phyloP scores from a whole-genome alignment of 2,797 vertebrate genomes.

The Aplochiton taeniatus region DNA sequence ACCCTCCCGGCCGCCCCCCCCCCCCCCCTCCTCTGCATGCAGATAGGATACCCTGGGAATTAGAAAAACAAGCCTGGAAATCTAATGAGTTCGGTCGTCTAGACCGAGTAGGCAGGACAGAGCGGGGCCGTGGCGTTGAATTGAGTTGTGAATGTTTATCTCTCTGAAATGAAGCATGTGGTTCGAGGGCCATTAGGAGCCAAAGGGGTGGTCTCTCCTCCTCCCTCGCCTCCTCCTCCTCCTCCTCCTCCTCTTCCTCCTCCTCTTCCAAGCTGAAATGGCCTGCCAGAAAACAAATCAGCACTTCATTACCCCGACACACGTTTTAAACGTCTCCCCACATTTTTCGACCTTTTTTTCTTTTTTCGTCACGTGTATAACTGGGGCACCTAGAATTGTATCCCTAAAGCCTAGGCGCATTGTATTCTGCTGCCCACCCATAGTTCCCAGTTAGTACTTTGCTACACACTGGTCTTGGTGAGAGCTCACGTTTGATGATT shows the following conservation, averaged over 20 bases:
- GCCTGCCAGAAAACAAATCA: conserved; percentile 39
- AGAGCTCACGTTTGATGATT: too few relatives aligned
- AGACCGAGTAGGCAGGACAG: conserved; percentile 50
- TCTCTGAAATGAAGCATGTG: conserved; percentile 65
- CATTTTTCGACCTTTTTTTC: conserved; percentile 1
- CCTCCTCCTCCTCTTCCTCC: not conserved
- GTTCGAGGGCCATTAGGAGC: conserved; percentile 54
- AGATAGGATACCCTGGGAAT: conserved; percentile 54
- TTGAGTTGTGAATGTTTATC: conserved; percentile 75
- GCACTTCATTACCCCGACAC: conserved; percentile 24
- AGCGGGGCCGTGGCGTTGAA: conserved; percentile 42
- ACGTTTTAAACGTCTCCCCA: not conserved
- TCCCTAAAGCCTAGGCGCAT: not conserved
- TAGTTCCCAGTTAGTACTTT: too few relatives aligned
- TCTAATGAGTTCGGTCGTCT: conserved; percentile 63
- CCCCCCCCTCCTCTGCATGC: conserved; percentile 13
- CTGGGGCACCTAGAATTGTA: conserved; percentile 5
- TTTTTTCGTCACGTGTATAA: conserved; percentile 3
- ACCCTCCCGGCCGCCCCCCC: not conserved
- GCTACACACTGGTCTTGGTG: too few relatives aligned
- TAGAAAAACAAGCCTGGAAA: conserved; percentile 56
- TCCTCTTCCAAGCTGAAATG: conserved; percentile 15
- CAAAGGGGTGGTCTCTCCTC: conserved; percentile 53
- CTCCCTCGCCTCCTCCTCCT: not conserved
- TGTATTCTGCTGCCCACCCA: not conserved